These are phyloP conservation scores for Tolypeutes matacus DNA, from an alignment of 2,797 vertebrate genomes.

Conservation along the genomic window DNA sequence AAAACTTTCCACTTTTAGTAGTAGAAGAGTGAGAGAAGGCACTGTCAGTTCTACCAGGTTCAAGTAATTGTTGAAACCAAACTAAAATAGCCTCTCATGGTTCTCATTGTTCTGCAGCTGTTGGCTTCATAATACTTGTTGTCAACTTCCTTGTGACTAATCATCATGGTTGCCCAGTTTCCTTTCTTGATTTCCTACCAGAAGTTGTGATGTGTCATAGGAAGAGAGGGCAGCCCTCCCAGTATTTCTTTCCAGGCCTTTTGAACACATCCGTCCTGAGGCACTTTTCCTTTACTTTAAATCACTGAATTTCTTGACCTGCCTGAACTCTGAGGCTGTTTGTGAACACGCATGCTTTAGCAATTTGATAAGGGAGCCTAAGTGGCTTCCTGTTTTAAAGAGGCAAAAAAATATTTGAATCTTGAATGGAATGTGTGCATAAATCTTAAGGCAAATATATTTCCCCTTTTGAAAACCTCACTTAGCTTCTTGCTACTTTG, in stretches of 20 bases:
- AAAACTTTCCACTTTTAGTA: slow-evolving; percentile 83
- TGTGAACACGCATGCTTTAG: not conserved
- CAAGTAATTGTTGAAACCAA: slow-evolving; percentile 84
- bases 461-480: slow-evolving; percentile 46
- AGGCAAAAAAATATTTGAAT: slow-evolving; percentile 61
- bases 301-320: not conserved
- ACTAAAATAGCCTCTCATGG: slow-evolving; percentile 87
- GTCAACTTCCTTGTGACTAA: slow-evolving; percentile 85
- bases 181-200: slow-evolving; percentile 86
- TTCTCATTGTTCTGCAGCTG: slow-evolving; percentile 87
- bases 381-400: slow-evolving; percentile 71
- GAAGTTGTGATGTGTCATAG: slow-evolving; percentile 79
- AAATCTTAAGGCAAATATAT: not conserved
- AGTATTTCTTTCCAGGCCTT: slow-evolving; percentile 71
- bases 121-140: slow-evolving; percentile 78
- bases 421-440: slow-evolving; percentile 7
- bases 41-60: slow-evolving; percentile 82
- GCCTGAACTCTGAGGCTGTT: not conserved
- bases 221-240: slow-evolving; percentile 77
- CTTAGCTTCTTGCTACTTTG: slow-evolving; percentile 24
- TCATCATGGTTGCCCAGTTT: slow-evolving; percentile 80
- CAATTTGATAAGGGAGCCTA: slow-evolving; percentile 18
- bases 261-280: not conserved
- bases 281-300: not conserved
- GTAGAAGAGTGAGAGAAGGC: slow-evolving; percentile 70